Evolutionary conservation across 2,797 vertebrate genomes (phyloP).

Genomic region (Acanthis flammea): DNA sequence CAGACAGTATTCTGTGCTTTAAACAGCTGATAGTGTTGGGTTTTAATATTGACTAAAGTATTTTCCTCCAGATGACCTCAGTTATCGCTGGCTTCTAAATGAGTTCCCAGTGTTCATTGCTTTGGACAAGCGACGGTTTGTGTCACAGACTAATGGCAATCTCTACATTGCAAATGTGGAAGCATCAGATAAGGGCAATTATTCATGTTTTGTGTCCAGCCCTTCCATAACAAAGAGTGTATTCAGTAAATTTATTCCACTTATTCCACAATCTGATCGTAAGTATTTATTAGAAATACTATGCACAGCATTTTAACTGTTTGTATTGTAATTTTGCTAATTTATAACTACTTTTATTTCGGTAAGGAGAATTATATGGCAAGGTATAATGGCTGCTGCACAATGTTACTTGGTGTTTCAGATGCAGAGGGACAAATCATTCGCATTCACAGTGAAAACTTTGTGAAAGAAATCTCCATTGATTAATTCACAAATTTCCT

Average conservation of each 20-base stretch:
- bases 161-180: slow-evolving; percentile 97
- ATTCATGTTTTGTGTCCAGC: slow-evolving; percentile 95
- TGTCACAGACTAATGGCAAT: slow-evolving; percentile 94
- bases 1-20: background rate
- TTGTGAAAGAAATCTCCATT: background rate
- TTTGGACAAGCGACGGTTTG: slow-evolving; percentile 89
- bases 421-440: background rate
- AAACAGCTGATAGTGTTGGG: background rate
- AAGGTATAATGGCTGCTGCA: background rate
- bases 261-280: slow-evolving; percentile 89
- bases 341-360: background rate
- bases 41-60: slow-evolving; percentile 30
- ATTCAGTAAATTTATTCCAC: slow-evolving; percentile 97
- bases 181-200: slow-evolving; percentile 91
- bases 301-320: background rate
- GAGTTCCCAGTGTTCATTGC: slow-evolving; percentile 94
- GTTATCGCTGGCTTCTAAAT: slow-evolving; percentile 96
- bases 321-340: background rate
- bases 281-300: slow-evolving; percentile 69
- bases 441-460: background rate
- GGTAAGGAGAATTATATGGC: background rate
- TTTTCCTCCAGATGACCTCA: slow-evolving; percentile 86
- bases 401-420: background rate
- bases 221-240: slow-evolving; percentile 95
- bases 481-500: background rate